Percentiles rank a stretch among this genome's conserved stretches.
Evolutionary conservation across 2,797 vertebrate species (phyloP).

Genomic region (Pseudomugil tenellus): DNA sequence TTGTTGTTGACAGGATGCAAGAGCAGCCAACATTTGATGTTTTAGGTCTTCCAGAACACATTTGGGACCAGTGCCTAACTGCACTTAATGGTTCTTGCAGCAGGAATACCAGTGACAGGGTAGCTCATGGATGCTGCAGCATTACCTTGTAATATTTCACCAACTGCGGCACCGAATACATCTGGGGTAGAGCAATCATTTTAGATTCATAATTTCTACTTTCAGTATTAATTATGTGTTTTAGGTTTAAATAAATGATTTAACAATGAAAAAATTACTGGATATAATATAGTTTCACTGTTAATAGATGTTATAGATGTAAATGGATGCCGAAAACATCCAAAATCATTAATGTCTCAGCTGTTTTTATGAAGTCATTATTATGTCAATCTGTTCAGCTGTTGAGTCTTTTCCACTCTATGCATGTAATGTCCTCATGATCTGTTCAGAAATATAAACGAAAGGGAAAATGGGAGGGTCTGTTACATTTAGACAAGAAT

Average conservation of each 20-base stretch:
- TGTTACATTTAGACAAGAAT: slow-evolving; percentile 22
- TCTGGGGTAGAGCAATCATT: neutral
- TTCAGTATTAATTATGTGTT: neutral
- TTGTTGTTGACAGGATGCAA: slow-evolving; percentile 43
- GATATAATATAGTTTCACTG: neutral
- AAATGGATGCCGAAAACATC: neutral
- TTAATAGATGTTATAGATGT: neutral
- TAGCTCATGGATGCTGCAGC: neutral
- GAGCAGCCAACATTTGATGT: slow-evolving; percentile 15
- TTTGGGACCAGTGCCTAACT: slow-evolving; percentile 15
- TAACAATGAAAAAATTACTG: neutral
- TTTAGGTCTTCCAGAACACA: slow-evolving; percentile 30
- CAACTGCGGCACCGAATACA: neutral
- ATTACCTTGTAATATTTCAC: neutral
- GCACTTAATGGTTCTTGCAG: slow-evolving; percentile 23
- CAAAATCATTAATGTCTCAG: neutral
- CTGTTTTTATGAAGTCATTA: no score
- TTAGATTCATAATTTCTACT: neutral
- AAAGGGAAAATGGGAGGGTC: neutral
- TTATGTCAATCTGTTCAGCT: no score
- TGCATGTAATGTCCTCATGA: no score
- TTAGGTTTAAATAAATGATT: neutral
- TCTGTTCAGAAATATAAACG: no score
- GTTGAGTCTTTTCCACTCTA: no score
- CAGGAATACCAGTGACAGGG: neutral